Evolutionary conservation across 2,113 vertebrate genomes (phyloP).

Genomic region (Fregetta grallaria): DNA sequence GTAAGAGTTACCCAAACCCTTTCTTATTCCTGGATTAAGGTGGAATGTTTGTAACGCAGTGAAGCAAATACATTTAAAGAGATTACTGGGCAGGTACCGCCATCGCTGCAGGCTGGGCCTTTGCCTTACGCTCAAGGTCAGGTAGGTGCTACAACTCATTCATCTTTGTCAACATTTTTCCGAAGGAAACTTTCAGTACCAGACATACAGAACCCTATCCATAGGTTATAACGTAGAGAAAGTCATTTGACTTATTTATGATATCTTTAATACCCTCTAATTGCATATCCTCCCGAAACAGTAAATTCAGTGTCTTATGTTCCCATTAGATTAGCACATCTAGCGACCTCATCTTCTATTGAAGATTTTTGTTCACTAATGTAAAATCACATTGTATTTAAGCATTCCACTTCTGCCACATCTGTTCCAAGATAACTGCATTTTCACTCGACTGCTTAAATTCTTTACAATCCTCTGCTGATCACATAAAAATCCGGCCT

Average conservation of each 20-base stretch:
- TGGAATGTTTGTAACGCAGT: no score
- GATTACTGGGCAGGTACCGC: accelerated
- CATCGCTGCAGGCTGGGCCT: not conserved
- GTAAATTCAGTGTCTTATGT: not conserved
- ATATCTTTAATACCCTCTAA: not conserved
- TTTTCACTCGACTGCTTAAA: not conserved
- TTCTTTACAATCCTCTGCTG: not conserved
- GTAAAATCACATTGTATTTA: not conserved
- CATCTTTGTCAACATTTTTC: accelerated
- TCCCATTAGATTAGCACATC: no score
- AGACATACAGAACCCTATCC: not conserved
- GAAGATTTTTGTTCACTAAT: not conserved
- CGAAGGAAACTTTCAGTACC: not conserved
- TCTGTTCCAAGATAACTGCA: not conserved
- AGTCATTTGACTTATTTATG: not conserved
- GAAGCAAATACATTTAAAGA: not conserved
- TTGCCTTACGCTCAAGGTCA: not conserved
- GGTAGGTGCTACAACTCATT: not conserved
- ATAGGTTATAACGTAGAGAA: accelerated
- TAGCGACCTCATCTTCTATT: no score
- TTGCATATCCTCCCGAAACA: not conserved
- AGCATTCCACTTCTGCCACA: not conserved
- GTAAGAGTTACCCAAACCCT: not conserved
- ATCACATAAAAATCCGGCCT: accelerated
- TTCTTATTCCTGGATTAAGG: not conserved